Evolutionary conservation across 2,888 invertebrate species (phyloP), one percentile per base, ranked within the genome.

Genomic region (Hoplodrina blanda): DNA sequence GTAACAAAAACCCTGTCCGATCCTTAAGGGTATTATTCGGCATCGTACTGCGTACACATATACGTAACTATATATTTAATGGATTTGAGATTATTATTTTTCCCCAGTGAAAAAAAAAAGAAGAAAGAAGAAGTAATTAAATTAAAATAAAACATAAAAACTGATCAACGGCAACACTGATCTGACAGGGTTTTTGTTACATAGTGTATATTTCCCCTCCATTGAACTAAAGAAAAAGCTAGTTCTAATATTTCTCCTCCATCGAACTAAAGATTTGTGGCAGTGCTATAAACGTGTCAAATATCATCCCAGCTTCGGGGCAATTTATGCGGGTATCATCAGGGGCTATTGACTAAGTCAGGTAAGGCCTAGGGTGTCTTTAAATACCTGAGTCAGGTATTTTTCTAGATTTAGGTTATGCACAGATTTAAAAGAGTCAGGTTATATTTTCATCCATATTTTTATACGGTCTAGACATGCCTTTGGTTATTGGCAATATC

Each of bases 291-390:
- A 74, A 77, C 37, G 61, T 79, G 63, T 64, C 56, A 57, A 59
- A 64, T 68, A 19, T 67, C 49, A 50, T 52, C 17, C 46, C 44
- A 44, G 41, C 53, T 41, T 44, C 10, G 13, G 20, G 53, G 11
- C 2, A 66, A 73, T 79, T 77, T 77, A 79, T 77, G 69, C 54
- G 69, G 69, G 69, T 69, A 44, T 62, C 52, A 54, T 19, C n/a
- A 15, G 17, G 17, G 61, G n/a, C 33, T 66, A 37, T 61, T 50
- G 61, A 37, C 19, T 50, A 61, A 53, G 68, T 49, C 62, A 61
- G 76, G 60, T 73, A 60, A 37, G 13, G 8, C 2, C 37, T 53
- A 60, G 13, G 53, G 50, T 41, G 46, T 20, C 20, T 37, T 61
- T 60, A 44, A 66, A 46, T 57, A 41, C 30, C 20, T 52, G 20